phyloP scores from a whole-genome alignment of 2,888 invertebrate genomes.

The Caradrina kadenii region DNA sequence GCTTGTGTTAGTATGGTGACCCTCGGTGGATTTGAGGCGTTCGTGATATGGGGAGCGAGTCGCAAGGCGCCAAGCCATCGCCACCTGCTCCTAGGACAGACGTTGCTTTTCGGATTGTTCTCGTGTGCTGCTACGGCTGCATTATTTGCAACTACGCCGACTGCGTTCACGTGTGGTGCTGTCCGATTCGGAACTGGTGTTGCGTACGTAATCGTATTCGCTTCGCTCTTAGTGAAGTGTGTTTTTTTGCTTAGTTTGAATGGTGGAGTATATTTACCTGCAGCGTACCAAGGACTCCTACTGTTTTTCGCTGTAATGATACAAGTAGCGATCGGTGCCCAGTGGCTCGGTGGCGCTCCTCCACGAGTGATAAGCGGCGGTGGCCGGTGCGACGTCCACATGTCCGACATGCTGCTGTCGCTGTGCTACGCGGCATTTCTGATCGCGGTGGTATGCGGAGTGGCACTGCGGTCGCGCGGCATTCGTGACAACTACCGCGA shows the following conservation, averaged over 20 bases:
- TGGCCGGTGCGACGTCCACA: conserved; percentile 92
- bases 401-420: conserved; percentile 94
- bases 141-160: conserved; percentile 94
- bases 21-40: conserved; percentile 96
- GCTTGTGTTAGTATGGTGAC: conserved; percentile 96
- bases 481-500: conserved; percentile 98
- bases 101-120: conserved; percentile 95
- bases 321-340: conserved; percentile 95
- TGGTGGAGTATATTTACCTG: conserved; percentile 97
- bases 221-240: conserved; percentile 97
- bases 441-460: conserved; percentile 95
- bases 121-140: conserved; percentile 95
- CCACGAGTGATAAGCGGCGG: conserved; percentile 86
- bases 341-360: conserved; percentile 96
- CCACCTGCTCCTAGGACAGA: conserved; percentile 96
- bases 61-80: conserved; percentile 95
- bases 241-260: conserved; percentile 98
- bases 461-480: conserved; percentile 96
- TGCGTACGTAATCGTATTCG: conserved; percentile 96
- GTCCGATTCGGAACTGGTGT: conserved; percentile 95
- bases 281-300: conserved; percentile 97
- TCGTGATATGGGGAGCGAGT: conserved; percentile 95
- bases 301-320: conserved; percentile 97
- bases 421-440: conserved; percentile 96
- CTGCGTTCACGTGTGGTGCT: conserved; percentile 94